Evolutionary conservation across 2,113 vertebrate genomes (phyloP).

Genomic region (Mobula birostris): DNA sequence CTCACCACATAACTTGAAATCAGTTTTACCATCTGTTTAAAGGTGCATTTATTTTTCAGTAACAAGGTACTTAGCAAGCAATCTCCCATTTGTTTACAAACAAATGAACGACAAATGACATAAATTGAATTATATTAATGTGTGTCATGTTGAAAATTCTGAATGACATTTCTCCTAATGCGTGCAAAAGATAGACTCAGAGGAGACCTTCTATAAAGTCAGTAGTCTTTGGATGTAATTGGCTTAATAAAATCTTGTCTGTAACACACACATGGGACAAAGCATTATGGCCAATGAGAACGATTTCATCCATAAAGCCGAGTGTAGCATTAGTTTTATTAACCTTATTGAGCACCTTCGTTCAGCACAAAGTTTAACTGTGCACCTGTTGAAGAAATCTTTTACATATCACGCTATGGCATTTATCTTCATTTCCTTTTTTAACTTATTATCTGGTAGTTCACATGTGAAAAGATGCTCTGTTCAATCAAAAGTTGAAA

Average conservation of each 20-base stretch:
- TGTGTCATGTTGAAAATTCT: not conserved
- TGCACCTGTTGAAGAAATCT: not conserved
- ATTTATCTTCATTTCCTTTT: not conserved
- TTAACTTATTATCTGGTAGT: not conserved
- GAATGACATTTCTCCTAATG: not conserved
- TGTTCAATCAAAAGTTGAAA: not conserved
- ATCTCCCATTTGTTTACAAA: constrained; percentile 28
- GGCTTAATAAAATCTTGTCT: not conserved
- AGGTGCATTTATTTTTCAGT: not conserved
- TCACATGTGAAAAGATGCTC: not conserved
- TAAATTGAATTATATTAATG: not conserved
- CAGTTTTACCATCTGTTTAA: not conserved
- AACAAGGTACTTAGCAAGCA: not conserved
- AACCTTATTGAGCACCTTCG: not conserved
- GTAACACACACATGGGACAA: not conserved
- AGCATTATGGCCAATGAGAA: not conserved
- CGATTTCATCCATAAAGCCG: not conserved
- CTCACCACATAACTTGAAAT: constrained; percentile 18
- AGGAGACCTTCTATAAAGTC: not conserved
- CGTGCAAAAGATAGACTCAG: not conserved
- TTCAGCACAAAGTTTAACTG: not conserved
- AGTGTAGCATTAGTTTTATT: not conserved
- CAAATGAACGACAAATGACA: not conserved
- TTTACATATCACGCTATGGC: not conserved
- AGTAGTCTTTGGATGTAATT: not conserved